Evolutionary conservation across 2,888 invertebrate species (phyloP), one percentile per base, ranked within the genome.

Genomic region (Eupithecia vulgata): DNA sequence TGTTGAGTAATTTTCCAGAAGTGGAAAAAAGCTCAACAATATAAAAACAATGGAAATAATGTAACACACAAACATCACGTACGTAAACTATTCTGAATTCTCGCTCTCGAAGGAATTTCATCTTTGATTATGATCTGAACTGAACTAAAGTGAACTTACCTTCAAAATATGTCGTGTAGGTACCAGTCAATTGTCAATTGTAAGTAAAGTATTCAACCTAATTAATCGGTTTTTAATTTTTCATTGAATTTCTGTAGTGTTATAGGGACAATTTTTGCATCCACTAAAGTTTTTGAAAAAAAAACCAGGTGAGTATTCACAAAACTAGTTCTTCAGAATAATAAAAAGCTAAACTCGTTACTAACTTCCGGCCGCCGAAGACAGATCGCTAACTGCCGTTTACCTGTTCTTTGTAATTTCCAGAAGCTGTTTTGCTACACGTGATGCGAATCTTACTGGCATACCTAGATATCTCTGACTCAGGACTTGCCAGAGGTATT

Each of bases 341-440:
- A 35, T 45, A 67, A 66, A 67, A 74, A 37, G 37, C 57, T 45
- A 35, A 37, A 73, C 40, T 70, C 57, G 62, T 70, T 72, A 76
- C 83, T 81, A 81, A 85, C 89, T 90, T 91, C 91, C 90, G 89
- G 88, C 81, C 80, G 62, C 74, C 81, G 87, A 87, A 87, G 78
- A 77, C 76, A 88, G 87, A 90, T 89, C 82, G 85, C 87, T 61
- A 71, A 74, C 74, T 82, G 82, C 84, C 85, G 80, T 84, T 86
- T 85, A 83, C 82, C 89, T 85, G 85, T 84, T 81, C 81, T 87
- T 86, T 87, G 86, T 85, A 81, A 86, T 88, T 89, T 89, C 88
- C 90, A 90, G 90, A 86, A 90, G 90, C 89, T 83, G 87, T 88
- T 88, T 87, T 75, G 80, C 80, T 79, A 81, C 82, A 87, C 90